A percentile compares a stretch with the other conserved stretches of the same genome.
Conservation (phyloP, 2,113 vertebrate species). For the Mohoua ochrocephala region DNA sequence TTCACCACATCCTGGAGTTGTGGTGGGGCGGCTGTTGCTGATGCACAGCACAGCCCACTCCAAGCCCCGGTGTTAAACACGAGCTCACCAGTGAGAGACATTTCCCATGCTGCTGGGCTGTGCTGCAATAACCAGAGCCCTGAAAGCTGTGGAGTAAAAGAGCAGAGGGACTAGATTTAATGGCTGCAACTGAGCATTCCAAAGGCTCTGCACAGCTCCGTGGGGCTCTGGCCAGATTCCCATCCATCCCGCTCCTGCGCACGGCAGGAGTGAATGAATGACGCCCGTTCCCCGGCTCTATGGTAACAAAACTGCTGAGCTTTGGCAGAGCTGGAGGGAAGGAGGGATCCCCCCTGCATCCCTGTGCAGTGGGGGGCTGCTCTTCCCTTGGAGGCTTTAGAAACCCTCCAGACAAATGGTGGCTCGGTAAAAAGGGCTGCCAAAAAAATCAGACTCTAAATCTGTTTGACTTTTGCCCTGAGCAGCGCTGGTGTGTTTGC, state of each 20-base stretch:
- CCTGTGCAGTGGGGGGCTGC: neutral
- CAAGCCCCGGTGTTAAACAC: neutral
- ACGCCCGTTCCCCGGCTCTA: fast-evolving
- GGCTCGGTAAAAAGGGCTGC: neutral
- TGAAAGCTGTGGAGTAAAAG: neutral
- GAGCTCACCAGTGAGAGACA: neutral
- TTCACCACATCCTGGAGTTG: neutral
- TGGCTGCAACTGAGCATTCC: neutral
- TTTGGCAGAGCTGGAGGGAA: neutral
- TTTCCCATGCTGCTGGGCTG: neutral
- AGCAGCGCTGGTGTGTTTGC: neutral
- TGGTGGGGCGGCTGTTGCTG: neutral
- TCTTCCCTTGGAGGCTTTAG: neutral
- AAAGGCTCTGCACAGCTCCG: neutral
- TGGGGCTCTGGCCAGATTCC: neutral
- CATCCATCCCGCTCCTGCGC: fast-evolving
- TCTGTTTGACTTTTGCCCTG: neutral
- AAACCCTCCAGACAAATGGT: neutral
- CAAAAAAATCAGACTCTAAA: neutral
- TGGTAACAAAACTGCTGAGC: neutral
- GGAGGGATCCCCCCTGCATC: neutral
- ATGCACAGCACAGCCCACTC: neutral
- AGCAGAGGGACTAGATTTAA: neutral
- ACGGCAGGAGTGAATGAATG: fast-evolving
- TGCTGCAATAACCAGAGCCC: neutral